Evolutionary conservation across 1,140 invertebrate genomes (phyloP).

Genomic region (Proctacanthus coquilletti): DNA sequence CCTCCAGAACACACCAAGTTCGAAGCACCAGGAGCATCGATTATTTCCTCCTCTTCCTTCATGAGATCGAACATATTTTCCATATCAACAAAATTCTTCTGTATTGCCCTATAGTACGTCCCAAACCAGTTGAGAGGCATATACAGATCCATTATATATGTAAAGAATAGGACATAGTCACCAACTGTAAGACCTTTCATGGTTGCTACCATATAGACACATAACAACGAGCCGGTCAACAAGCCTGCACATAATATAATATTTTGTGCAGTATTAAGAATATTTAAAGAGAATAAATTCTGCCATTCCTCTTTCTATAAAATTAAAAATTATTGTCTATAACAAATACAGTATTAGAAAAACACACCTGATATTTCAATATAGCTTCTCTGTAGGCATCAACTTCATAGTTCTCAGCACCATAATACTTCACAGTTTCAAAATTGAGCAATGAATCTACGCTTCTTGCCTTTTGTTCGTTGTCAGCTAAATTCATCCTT

Average conservation of each 20-base stretch:
- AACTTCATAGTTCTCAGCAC: slow-evolving; percentile 82
- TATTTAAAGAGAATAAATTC: slow-evolving; percentile 65
- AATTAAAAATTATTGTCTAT: neutral
- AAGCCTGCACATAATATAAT: slow-evolving; percentile 76
- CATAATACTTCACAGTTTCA: slow-evolving; percentile 97
- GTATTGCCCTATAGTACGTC: slow-evolving; percentile 93
- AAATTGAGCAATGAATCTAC: slow-evolving; percentile 96
- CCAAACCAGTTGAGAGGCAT: slow-evolving; percentile 94
- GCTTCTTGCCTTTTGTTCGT: slow-evolving; percentile 74
- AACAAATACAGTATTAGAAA: neutral
- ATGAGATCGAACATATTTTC: slow-evolving; percentile 98
- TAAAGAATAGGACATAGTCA: slow-evolving; percentile 88
- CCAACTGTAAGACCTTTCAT: slow-evolving; percentile 64
- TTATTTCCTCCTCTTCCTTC: slow-evolving; percentile 69
- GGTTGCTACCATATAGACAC: slow-evolving; percentile 62
- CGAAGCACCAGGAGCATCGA: slow-evolving; percentile 62
- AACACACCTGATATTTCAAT: slow-evolving; percentile 56
- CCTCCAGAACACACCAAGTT: slow-evolving; percentile 56
- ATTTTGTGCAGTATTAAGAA: slow-evolving; percentile 82
- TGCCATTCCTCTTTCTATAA: slow-evolving; percentile 74
- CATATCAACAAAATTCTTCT: slow-evolving; percentile 97
- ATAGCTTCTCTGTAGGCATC: slow-evolving; percentile 68
- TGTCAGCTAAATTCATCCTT: slow-evolving; percentile 85
- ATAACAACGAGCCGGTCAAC: slow-evolving; percentile 72
- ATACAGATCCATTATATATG: slow-evolving; percentile 93